Percentiles rank a stretch among this genome's conserved stretches.
Conservation (phyloP, 2,888 invertebrate species). For the Eupithecia subumbrata region DNA sequence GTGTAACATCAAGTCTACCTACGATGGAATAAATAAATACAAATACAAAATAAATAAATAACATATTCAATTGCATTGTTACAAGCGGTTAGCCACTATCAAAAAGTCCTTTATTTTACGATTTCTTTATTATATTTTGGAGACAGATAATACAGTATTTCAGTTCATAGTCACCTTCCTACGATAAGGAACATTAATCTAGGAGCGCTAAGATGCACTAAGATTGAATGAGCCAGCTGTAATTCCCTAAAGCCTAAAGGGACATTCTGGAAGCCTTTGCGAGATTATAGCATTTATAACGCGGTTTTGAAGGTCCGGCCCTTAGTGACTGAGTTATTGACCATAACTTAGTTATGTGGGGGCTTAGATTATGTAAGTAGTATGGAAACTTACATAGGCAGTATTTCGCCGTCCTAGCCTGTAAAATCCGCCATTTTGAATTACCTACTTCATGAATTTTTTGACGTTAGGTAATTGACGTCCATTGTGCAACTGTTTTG, state of each 20-base stretch:
- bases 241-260: not conserved
- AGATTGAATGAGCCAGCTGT: conserved; percentile 15
- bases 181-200: too few relatives aligned
- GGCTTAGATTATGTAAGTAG: conserved; percentile 16
- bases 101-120: too few relatives aligned
- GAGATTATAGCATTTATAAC: conserved; percentile 31
- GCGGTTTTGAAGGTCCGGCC: conserved; percentile 15
- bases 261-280: conserved; percentile 25
- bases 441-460: not conserved
- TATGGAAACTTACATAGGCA: conserved; percentile 4
- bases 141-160: too few relatives aligned
- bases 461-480: too few relatives aligned
- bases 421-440: not conserved
- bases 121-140: too few relatives aligned
- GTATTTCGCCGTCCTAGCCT: not conserved
- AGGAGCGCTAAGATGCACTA: not conserved
- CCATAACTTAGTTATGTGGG: conserved; percentile 29
- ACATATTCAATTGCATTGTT: too few relatives aligned
- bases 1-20: too few relatives aligned
- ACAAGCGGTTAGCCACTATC: too few relatives aligned
- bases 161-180: too few relatives aligned
- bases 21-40: too few relatives aligned
- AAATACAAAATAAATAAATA: too few relatives aligned
- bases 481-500: too few relatives aligned
- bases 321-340: conserved; percentile 24